Evolutionary conservation across 2,888 invertebrate genomes (phyloP).

Genomic region (Pelosia muscerda): DNA sequence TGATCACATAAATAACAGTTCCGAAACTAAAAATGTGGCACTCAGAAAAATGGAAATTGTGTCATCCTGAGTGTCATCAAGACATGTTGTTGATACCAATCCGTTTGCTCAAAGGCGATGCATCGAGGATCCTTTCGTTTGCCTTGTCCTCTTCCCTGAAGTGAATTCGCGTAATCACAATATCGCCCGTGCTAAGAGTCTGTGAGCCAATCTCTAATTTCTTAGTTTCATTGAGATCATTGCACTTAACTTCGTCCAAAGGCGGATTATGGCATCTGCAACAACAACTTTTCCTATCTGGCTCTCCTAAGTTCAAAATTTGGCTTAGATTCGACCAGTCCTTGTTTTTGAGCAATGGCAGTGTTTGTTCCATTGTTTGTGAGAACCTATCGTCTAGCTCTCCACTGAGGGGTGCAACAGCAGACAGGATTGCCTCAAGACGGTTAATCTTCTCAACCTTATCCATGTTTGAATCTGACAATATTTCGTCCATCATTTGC

Average conservation of each 20-base stretch:
- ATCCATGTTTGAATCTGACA: conserved; percentile 94
- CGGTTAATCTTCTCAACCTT: conserved; percentile 94
- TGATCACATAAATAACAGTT: conserved; percentile 77
- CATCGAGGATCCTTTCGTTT: conserved; percentile 80
- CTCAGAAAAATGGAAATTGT: conserved; percentile 76
- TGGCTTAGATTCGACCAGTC: conserved; percentile 85
- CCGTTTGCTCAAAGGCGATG: conserved; percentile 78
- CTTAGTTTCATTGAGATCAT: conserved; percentile 81
- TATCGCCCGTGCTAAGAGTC: conserved; percentile 96
- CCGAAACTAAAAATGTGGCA: conserved; percentile 77
- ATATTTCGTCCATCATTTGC: conserved; percentile 95
- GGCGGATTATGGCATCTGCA: conserved; percentile 87
- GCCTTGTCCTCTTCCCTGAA: conserved; percentile 83
- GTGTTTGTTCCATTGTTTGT: conserved; percentile 84
- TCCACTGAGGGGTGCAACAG: conserved; percentile 90
- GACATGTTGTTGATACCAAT: conserved; percentile 79
- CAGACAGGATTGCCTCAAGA: conserved; percentile 94
- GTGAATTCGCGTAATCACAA: conserved; percentile 95
- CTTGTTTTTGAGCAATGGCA: conserved; percentile 84
- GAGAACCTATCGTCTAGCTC: conserved; percentile 85
- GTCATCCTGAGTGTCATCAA: conserved; percentile 73
- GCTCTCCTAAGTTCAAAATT: conserved; percentile 80
- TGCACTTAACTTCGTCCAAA: conserved; percentile 75
- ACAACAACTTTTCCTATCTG: conserved; percentile 81
- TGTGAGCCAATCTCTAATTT: conserved; percentile 90